Base-by-base conservation (phyloP, 1,140 invertebrate species). In the Pemphigus obesinymphae region DNA sequence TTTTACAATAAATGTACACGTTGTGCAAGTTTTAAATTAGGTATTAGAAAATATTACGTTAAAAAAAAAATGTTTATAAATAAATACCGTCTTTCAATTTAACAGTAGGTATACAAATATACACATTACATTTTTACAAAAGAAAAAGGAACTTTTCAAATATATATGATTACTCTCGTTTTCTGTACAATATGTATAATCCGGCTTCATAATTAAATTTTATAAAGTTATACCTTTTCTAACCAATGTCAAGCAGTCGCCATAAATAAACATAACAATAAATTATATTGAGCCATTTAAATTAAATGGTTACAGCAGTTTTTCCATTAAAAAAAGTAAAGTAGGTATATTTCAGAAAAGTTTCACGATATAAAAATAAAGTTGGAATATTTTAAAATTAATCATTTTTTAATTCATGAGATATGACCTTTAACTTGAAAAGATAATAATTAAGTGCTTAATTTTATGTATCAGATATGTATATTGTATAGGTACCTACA, bases 251-350 rank as follows among this genome's bases (percentile, higher is more conserved):
- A 72, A 72, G 68, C 26, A 48, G 8, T 15, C 43, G 40, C 43
- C 43, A 72, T 72, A 72, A 72, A 72, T 72, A 48, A 72, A 72
- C 68, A 48, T 48, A 72, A 48, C 68, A 29, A 72, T 72, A 72
- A 72, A 72, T 72, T 48, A 72, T 72, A 72, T 45, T 45, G 40
- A 72, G 48, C 68, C 68, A 48, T 72, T 72, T 72, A 72, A 72
- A 48, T 72, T 48, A 72, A 72, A 72, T 45, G 23, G 23, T 72
- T 72, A 72, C 68, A 72, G 43, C 26, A 48, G 40, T 72, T 72
- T 66, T 72, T 72, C 68, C 68, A 72, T 72, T 72, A 72, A 31
- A 72, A 37, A 45, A 48, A 72, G 48, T 48, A 72, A 72, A 48
- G 43, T 48, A 48, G 34, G 37, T 10, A n/a, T 45, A 48, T 48